Evolutionary conservation across 2,888 invertebrate genomes (phyloP).

Genomic region (Hesperia comma): DNA sequence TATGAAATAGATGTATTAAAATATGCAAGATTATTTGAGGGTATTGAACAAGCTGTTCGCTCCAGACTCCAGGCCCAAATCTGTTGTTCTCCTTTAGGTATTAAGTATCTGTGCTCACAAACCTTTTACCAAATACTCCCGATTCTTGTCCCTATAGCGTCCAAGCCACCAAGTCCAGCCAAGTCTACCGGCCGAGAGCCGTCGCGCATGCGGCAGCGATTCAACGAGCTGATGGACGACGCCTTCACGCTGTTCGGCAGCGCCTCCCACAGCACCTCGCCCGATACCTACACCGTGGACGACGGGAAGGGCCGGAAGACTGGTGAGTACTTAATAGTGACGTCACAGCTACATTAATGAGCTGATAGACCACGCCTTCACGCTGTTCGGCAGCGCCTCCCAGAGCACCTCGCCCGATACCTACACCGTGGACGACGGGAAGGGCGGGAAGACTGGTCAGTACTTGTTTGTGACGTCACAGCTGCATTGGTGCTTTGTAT

Average conservation of each 20-base stretch:
- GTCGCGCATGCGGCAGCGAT: conserved; percentile 87
- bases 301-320: conserved; percentile 39
- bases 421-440: conserved; percentile 56
- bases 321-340: too few species aligned
- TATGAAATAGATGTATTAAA: too few species aligned
- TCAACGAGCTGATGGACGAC: conserved; percentile 91
- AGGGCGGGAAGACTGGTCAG: conserved; percentile 23
- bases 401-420: conserved; percentile 75
- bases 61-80: too few species aligned
- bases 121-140: too few species aligned
- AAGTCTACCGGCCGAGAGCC: conserved; percentile 57
- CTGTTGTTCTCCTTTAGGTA: too few species aligned
- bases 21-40: too few species aligned
- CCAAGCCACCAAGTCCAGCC: conserved; percentile 66
- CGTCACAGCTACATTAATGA: too few species aligned
- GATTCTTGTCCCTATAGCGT: conserved; percentile 51
- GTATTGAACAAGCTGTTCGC: too few species aligned
- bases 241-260: conserved; percentile 90
- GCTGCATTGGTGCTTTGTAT: too few species aligned
- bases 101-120: too few species aligned
- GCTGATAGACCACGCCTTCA: conserved; percentile 91
- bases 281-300: conserved; percentile 63
- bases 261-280: conserved; percentile 79
- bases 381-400: conserved; percentile 87
- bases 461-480: too few species aligned